phyloP scores from a whole-genome alignment of 2,888 invertebrate genomes.

The Quadroppia sp. region DNA sequence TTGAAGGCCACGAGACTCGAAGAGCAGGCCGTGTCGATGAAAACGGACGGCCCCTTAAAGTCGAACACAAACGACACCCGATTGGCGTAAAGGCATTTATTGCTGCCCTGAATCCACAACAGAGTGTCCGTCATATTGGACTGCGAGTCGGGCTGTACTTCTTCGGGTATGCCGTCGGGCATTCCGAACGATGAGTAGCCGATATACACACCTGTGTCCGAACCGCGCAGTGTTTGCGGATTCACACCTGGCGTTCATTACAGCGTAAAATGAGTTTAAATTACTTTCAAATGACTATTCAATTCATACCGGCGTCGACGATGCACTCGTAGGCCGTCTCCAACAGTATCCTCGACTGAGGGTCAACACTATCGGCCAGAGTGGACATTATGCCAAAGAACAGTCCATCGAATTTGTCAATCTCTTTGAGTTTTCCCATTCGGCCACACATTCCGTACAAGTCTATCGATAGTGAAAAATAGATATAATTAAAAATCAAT shows the following conservation, averaged over 20 bases:
- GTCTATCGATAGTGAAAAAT: constrained; percentile 56
- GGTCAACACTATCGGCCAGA: constrained; percentile 87
- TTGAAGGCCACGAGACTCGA: constrained; percentile 49
- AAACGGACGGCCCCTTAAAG: constrained; percentile 62
- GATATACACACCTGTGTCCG: constrained; percentile 88
- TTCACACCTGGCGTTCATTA: too few relatives aligned
- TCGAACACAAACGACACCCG: constrained; percentile 89
- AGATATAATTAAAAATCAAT: too few relatives aligned
- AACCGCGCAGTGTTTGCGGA: constrained; percentile 75
- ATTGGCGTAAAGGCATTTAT: constrained; percentile 87
- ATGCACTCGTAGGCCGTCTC: constrained; percentile 89
- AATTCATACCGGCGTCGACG: constrained; percentile 77
- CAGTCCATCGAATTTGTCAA: constrained; percentile 75
- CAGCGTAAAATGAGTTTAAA: too few relatives aligned
- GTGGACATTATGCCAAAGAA: constrained; percentile 88
- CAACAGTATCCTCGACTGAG: constrained; percentile 79
- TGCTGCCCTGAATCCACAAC: constrained; percentile 76
- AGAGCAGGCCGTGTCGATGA: constrained; percentile 43
- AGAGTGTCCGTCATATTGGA: constrained; percentile 70
- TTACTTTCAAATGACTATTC: too few relatives aligned
- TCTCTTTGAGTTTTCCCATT: constrained; percentile 64
- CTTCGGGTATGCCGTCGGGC: constrained; percentile 76
- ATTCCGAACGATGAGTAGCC: constrained; percentile 85
- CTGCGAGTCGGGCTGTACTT: constrained; percentile 66
- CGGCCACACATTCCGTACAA: constrained; percentile 73